Conservation (phyloP, 1,140 invertebrate genomes). For the Ctenoplectra terminalis region DNA sequence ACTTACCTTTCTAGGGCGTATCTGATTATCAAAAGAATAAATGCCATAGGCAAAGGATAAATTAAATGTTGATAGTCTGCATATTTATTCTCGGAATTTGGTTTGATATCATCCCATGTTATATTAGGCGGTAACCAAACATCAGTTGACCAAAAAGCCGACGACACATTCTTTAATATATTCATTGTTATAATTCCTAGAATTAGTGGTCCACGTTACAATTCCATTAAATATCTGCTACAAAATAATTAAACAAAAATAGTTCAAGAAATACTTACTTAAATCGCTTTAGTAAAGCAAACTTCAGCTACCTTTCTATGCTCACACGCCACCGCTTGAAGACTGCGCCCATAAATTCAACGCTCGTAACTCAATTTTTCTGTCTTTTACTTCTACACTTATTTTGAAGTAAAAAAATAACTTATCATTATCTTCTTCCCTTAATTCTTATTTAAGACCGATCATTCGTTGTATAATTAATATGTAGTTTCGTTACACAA, state of each 20-base stretch:
- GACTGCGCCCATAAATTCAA: constrained; percentile 14
- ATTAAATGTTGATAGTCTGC: constrained; percentile 92
- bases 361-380: neutral
- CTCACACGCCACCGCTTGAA: constrained; percentile 18
- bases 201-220: constrained; percentile 4
- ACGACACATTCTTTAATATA: constrained; percentile 76
- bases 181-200: constrained; percentile 66
- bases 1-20: constrained; percentile 92
- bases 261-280: neutral
- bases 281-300: constrained; percentile 11
- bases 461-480: neutral
- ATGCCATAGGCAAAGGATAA: constrained; percentile 91
- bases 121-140: constrained; percentile 95
- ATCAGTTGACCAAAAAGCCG: constrained; percentile 90
- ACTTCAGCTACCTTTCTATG: constrained; percentile 1
- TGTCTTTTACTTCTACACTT: neutral
- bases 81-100: constrained; percentile 90
- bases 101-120: constrained; percentile 93
- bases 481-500: constrained; percentile 6
- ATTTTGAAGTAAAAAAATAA: neutral
- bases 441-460: neutral
- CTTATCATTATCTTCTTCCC: neutral
- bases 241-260: neutral
- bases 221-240: neutral
- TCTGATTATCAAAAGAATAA: constrained; percentile 89